Evolutionary conservation across 2,113 vertebrate species (phyloP).

Genomic region (Polypterus bichir): DNA sequence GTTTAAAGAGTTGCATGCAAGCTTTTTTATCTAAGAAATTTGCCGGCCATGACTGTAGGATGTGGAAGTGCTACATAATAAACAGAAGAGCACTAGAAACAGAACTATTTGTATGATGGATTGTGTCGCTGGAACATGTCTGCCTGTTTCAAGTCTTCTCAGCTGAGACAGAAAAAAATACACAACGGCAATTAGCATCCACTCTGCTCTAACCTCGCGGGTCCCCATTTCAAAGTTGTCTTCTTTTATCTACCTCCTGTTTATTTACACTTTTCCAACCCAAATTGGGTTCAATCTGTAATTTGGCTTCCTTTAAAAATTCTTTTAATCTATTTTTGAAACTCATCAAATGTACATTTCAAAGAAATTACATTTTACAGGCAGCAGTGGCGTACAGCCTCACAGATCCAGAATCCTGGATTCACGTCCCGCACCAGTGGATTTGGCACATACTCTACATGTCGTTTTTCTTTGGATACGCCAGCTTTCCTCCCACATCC

Average conservation of each 20-base stretch:
- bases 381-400: too few relatives aligned
- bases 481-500: too few relatives aligned
- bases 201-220: slow-evolving; percentile 8
- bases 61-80: slow-evolving; percentile 43
- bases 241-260: slow-evolving; percentile 18
- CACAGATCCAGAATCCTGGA: too few relatives aligned
- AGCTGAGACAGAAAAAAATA: slow-evolving; percentile 31
- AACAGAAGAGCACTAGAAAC: slow-evolving; percentile 42
- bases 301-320: too few relatives aligned
- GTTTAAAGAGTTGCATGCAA: slow-evolving; percentile 30
- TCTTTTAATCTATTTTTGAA: too few relatives aligned
- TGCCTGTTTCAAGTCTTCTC: slow-evolving; percentile 23
- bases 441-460: too few relatives aligned
- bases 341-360: too few relatives aligned
- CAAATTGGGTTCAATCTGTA: too few relatives aligned
- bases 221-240: not conserved
- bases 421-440: too few relatives aligned
- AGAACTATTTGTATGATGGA: slow-evolving; percentile 44
- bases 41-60: slow-evolving; percentile 34
- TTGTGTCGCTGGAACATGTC: slow-evolving; percentile 32
- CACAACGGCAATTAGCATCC: slow-evolving; percentile 31
- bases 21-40: slow-evolving; percentile 41
- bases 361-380: too few relatives aligned
- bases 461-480: too few relatives aligned
- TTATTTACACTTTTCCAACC: slow-evolving; percentile 6